Conservation (phyloP, 2,888 invertebrate genomes). For the Erebia palarica region DNA sequence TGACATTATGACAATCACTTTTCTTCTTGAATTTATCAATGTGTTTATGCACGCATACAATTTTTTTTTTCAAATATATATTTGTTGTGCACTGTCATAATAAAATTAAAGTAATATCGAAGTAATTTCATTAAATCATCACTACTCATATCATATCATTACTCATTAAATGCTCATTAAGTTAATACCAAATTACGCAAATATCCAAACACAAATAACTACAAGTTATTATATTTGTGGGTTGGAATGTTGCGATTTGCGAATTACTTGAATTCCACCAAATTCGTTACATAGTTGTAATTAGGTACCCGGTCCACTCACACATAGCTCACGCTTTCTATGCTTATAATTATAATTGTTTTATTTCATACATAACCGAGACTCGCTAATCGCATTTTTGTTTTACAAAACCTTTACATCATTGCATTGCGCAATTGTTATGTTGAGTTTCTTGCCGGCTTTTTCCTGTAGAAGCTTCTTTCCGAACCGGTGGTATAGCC, state of each 20-base stretch:
- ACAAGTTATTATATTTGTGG: constrained; percentile 9
- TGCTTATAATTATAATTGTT: constrained; percentile 27
- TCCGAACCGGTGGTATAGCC: no score
- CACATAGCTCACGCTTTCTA: constrained; percentile 33
- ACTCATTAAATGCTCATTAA: background rate
- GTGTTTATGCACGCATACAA: no score
- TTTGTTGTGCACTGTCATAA: no score
- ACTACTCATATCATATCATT: no score
- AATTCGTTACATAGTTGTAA: constrained; percentile 7
- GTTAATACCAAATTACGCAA: background rate
- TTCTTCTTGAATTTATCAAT: no score
- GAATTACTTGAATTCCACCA: background rate
- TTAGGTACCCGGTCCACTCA: background rate
- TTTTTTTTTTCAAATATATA: no score
- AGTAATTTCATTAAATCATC: no score
- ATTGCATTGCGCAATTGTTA: constrained; percentile 25
- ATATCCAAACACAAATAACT: constrained; percentile 5
- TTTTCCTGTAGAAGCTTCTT: background rate
- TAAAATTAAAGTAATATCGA: no score
- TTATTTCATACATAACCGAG: background rate
- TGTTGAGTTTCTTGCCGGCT: background rate
- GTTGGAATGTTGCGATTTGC: background rate
- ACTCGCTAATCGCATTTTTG: constrained; percentile 2
- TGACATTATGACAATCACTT: no score
- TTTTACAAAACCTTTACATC: constrained; percentile 33